A percentile compares a stretch with the other conserved stretches of the same genome.
phyloP scores from a whole-genome alignment of 2,797 vertebrate genomes.

The Sebastes matsubarae region DNA sequence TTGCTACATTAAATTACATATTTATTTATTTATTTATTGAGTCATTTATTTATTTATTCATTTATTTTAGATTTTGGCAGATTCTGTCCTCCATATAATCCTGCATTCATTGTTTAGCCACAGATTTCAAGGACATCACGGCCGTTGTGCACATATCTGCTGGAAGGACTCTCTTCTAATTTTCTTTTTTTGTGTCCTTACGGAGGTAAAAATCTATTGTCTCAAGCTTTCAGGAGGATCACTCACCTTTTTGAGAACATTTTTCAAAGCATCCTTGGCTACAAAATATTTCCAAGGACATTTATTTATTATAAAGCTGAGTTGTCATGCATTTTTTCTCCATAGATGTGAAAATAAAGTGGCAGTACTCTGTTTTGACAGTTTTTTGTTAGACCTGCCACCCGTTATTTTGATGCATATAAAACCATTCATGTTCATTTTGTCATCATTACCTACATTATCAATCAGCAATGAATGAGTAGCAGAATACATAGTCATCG shows the following conservation, averaged over 20 bases:
- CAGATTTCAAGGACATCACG: neutral
- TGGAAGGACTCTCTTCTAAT: neutral
- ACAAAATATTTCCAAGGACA: no score
- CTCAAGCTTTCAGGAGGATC: neutral
- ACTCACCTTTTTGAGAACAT: neutral
- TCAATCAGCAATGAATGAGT: neutral
- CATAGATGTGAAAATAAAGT: neutral
- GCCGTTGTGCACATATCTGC: neutral
- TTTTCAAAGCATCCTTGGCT: rapidly evolving
- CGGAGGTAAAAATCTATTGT: neutral
- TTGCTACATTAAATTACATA: no score
- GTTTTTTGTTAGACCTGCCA: no score
- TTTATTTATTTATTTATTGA: no score
- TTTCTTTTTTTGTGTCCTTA: neutral
- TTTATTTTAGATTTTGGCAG: no score
- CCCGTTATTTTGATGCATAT: neutral
- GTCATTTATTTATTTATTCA: no score
- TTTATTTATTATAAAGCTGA: neutral
- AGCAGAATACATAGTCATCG: neutral
- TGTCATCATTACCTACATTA: neutral
- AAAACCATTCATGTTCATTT: neutral
- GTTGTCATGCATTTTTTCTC: neutral
- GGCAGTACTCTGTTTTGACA: no score
- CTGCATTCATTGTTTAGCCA: neutral
- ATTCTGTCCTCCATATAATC: no score